A percentile compares a stretch with the other conserved stretches of the same genome.
Conservation (phyloP, 2,113 vertebrate species). For the Indicator indicator region DNA sequence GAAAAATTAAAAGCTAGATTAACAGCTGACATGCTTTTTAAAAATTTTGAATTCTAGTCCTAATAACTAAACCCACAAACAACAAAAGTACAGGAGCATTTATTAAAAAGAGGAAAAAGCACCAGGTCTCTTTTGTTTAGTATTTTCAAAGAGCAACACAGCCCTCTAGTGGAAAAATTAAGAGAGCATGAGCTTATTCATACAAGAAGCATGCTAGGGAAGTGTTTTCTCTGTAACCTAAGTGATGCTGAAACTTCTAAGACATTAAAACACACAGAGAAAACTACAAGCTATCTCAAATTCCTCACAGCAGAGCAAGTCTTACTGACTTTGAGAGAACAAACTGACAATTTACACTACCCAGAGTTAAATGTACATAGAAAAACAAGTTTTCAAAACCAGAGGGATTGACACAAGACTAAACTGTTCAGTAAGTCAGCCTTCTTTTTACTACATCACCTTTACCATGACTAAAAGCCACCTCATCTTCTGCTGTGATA, state of each 20-base stretch:
- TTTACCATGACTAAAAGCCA: not conserved
- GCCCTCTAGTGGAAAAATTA: constrained; percentile 73
- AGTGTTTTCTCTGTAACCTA: not conserved
- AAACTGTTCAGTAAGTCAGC: not conserved
- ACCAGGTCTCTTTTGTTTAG: constrained; percentile 22
- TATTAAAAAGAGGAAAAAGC: not conserved
- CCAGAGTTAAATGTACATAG: not conserved
- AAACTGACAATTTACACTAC: not conserved
- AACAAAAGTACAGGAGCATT: constrained; percentile 47
- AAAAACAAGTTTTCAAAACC: not conserved
- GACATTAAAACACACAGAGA: not conserved
- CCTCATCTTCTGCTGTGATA: not conserved
- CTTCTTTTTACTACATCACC: not conserved
- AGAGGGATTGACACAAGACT: not conserved
- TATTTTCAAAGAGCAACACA: constrained; percentile 68
- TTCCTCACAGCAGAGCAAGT: not conserved
- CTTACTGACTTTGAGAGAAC: not conserved
- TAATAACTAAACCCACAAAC: constrained; percentile 30
- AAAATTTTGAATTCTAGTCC: constrained; percentile 11
- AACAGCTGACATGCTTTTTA: not conserved
- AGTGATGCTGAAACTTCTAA: not conserved
- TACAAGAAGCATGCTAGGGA: not conserved
- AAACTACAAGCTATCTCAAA: not conserved
- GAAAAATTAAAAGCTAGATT: not conserved
- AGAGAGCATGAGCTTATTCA: not conserved